Percentiles rank a stretch among this genome's conserved stretches.
These are phyloP conservation scores for Drosophila paulistorum DNA, from an alignment of 1,140 invertebrate species.

Conservation along the genomic window DNA sequence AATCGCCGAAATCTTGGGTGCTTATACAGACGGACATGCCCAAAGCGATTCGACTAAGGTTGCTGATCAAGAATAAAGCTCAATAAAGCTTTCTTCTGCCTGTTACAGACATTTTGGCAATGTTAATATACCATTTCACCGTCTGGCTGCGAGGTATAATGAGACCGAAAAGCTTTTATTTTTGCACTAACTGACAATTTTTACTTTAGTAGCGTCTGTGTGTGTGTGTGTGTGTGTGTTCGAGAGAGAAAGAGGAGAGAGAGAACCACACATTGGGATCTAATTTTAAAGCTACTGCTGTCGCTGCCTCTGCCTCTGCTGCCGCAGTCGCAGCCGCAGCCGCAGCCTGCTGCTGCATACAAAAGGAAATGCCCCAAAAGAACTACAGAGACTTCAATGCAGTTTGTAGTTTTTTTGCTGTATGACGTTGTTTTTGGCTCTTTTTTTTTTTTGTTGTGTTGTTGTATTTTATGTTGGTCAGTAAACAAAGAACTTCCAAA, in stretches of 20 bases:
- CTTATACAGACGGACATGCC: no score
- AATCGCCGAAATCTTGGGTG: no score
- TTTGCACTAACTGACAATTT: conserved; percentile 21
- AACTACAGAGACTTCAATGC: conserved; percentile 63
- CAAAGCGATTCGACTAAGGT: no score
- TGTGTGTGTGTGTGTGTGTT: not conserved
- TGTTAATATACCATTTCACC: no score
- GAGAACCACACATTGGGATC: conserved; percentile 51
- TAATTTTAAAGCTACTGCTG: conserved; percentile 67
- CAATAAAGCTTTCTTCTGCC: no score
- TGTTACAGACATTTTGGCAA: no score
- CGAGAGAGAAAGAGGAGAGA: not conserved
- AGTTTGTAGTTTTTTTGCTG: conserved; percentile 34
- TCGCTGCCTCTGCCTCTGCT: not conserved
- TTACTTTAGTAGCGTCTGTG: conserved; percentile 12
- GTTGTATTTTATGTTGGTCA: conserved; percentile 32
- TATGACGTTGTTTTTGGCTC: not conserved
- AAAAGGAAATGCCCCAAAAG: conserved; percentile 59
- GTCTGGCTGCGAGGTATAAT: not conserved
- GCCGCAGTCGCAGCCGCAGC: not conserved
- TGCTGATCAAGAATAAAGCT: no score
- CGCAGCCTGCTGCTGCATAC: conserved; percentile 1
- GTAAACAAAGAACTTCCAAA: conserved; percentile 77
- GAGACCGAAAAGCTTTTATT: conserved; percentile 54
- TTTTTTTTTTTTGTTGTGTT: not conserved